Base-by-base conservation (phyloP, 2,888 invertebrate genomes). In the Aphelenchoides bicaudatus region DNA sequence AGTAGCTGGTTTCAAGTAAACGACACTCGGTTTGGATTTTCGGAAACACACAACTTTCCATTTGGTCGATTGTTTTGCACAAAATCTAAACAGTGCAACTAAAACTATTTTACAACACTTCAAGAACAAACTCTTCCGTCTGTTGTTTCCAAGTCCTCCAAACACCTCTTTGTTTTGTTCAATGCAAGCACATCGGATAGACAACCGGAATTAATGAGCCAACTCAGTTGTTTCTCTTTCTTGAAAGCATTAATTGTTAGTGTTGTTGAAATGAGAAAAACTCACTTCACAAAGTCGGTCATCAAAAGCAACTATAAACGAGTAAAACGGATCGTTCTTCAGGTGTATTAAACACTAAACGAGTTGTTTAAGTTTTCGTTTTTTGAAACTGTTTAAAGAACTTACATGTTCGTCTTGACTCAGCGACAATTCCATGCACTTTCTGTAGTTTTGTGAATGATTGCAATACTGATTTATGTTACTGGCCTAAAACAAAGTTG, bases 391-490 rank as follows among this genome's bases (percentile, higher is more conserved):
- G n/a, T n/a, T n/a, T n/a, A n/a, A n/a, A n/a, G n/a, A n/a, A n/a
- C n/a, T n/a, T n/a, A n/a, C n/a, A 4, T 31, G 16, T 10, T 59
- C 60, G 19, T 39, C 39, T 16, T 4, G 10, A 4, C 54, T 29
- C 25, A 59, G 38, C 23, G 48, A 28, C 38, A 29, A 19, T 29
- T 59, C 59, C 28, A 59, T 49, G 43, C 59, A 59, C 19, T 37
- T 16, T 28, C 59, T 57, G 39, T 59, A 59, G 16, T 21, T 25
- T 23, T 37, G 25, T 3, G 59, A 23, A 27, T 51, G 37, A 21
- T 47, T 25, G 43, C 59, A 59, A 25, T 50, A 59, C n/a, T 16
- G 19, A 21, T 59, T 21, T 19, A 59, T 61, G 61, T 59, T 59
- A 23, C 48, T 25, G 4, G 29, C 16, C 59, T 59, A 34, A 61